Evolutionary conservation across 37 sponge, comb jelly and placozoan species (phyloP), one percentile per base, ranked within the genome.

Genomic region (Ephydatia muelleri): DNA sequence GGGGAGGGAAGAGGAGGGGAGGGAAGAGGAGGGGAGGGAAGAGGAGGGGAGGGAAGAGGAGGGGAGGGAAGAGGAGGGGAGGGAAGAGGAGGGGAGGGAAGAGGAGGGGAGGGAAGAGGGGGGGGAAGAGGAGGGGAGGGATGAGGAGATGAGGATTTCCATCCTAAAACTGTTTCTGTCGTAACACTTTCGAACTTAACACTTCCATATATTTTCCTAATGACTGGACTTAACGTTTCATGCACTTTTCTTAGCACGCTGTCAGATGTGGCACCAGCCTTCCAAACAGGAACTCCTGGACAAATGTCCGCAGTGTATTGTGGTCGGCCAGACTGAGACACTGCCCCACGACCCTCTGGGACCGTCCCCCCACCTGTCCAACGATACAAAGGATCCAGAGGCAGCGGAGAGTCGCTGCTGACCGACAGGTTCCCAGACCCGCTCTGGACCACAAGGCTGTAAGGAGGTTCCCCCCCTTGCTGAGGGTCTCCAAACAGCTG

Each of bases 261-360:
- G 27, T 26, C 29, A 68, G 5, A 68, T 68, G 70, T 11, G 29
- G 27, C 5, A 68, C n/a, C 47, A 43, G 47, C 8, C 8, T 43
- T 4, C 47, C 47, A 43, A 43, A 43, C 6, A 43, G 47, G 47
- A 43, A 43, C 47, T 43, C 47, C 47, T 43, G 47, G 6, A 43
- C 87, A 75, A 96, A 93, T 2, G 3, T 78, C 66, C 85, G 43
- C 68, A 96, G 68, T 3, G 40, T 73, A 3, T 84, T 75, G 68
- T 96, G 93, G 67, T 96, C 96, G 25, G 75, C 74, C 23, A 68
- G 12, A 57, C 72, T 90, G 40, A 93, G 35, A 38, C 49, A 90
- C 76, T 85, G 79, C 19, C 96, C 96, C 43, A 86, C 68, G 22
- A 0, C 32, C 68, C 27, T 70, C 3, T 70, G 26, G 4, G 28